Percentiles rank a stretch among this genome's conserved stretches.
phyloP scores from a whole-genome alignment of 2,113 vertebrate genomes.

The Gobio gobio region DNA sequence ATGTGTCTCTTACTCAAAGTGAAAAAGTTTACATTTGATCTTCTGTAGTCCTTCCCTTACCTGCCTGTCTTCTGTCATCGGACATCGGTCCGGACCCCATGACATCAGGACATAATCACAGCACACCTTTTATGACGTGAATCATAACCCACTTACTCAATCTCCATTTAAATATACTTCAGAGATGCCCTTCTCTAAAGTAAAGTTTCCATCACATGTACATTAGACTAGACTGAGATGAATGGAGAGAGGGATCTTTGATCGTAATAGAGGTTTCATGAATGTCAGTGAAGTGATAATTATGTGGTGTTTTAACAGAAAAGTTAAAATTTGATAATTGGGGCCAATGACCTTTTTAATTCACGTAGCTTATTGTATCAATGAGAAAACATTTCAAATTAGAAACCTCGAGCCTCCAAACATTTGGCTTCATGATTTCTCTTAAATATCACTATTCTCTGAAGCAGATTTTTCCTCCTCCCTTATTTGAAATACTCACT shows the following conservation, averaged over 20 bases:
- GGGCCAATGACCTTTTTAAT: not conserved
- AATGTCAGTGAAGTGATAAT: not conserved
- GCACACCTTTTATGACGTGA: too few species aligned
- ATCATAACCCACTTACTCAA: too few species aligned
- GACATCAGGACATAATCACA: too few species aligned
- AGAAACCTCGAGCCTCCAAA: not conserved
- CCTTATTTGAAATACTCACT: not conserved
- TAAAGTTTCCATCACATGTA: not conserved
- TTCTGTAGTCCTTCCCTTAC: too few species aligned
- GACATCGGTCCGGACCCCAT: too few species aligned
- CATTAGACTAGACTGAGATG: conserved; percentile 13
- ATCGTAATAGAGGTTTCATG: not conserved
- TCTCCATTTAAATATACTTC: too few species aligned
- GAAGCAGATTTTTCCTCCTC: not conserved
- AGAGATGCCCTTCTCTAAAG: not conserved
- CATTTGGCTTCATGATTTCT: not conserved
- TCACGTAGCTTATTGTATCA: not conserved
- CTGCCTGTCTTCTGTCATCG: too few species aligned
- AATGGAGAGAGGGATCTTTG: not conserved
- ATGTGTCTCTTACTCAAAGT: too few species aligned
- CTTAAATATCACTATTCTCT: not conserved
- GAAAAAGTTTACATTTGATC: too few species aligned
- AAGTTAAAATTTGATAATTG: not conserved
- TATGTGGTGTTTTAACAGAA: not conserved
- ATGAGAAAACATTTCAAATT: not conserved